Percentiles rank a stretch among this genome's conserved stretches.
phyloP scores from a whole-genome alignment of 2,113 vertebrate genomes.

The Telmatochromis brachygnathus region DNA sequence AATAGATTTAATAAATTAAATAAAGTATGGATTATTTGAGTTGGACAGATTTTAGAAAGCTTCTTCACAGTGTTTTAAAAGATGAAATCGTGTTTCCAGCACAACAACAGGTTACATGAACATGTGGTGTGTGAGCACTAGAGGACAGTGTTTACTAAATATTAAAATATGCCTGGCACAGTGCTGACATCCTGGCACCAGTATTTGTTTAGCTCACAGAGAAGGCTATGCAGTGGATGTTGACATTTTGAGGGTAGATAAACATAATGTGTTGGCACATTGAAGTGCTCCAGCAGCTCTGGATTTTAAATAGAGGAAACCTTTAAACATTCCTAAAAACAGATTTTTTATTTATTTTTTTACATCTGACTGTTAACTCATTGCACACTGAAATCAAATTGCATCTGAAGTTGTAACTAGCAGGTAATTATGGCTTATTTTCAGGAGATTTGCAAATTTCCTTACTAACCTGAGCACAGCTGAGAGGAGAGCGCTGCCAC shows the following conservation, averaged over 20 bases:
- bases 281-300: neutral
- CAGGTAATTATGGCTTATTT: neutral
- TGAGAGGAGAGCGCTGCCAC: neutral
- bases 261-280: constrained; percentile 10
- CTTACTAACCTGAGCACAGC: neutral
- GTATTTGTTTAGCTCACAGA: constrained; percentile 33
- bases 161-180: constrained; percentile 12
- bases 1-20: neutral
- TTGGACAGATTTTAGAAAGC: neutral
- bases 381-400: neutral
- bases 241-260: constrained; percentile 35
- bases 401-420: neutral
- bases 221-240: constrained; percentile 8
- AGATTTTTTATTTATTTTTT: neutral
- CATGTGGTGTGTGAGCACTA: constrained; percentile 27
- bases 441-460: neutral
- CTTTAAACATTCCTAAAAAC: neutral
- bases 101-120: neutral
- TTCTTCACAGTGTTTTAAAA: neutral
- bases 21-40: neutral
- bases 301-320: neutral
- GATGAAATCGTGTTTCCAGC: neutral
- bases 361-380: neutral
- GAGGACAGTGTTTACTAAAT: constrained; percentile 54
- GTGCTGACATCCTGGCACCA: neutral